Conservation (phyloP, 1,140 invertebrate species). For the Trachymyrmex septentrionalis region DNA sequence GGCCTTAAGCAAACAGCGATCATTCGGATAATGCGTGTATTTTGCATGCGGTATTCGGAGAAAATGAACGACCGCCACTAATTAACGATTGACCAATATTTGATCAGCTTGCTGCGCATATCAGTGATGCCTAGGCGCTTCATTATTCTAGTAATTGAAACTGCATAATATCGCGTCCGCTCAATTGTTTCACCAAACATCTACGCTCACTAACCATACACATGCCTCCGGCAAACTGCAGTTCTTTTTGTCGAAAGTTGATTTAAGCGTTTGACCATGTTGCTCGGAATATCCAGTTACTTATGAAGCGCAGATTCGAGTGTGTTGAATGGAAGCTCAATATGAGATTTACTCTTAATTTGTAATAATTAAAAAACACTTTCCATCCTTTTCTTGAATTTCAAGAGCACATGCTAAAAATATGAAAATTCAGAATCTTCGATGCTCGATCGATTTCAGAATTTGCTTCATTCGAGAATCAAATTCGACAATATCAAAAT, state of each 20-base stretch:
- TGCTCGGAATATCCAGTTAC: neutral
- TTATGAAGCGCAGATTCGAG: neutral
- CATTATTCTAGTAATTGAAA: slow-evolving; percentile 62
- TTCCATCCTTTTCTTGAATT: neutral
- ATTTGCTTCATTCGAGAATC: too few species aligned
- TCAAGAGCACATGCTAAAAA: neutral
- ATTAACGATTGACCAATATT: slow-evolving; percentile 71
- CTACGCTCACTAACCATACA: slow-evolving; percentile 59
- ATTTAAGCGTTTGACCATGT: neutral
- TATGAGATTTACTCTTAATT: neutral
- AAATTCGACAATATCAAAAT: neutral
- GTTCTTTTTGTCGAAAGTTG: slow-evolving; percentile 15
- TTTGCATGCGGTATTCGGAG: slow-evolving; percentile 47
- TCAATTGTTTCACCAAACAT: slow-evolving; percentile 35
- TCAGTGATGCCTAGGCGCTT: slow-evolving; percentile 16
- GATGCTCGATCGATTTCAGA: neutral
- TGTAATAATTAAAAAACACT: neutral
- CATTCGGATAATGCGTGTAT: slow-evolving; percentile 59
- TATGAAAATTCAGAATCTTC: neutral
- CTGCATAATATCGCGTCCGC: slow-evolving; percentile 54
- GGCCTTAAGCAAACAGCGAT: slow-evolving; percentile 34
- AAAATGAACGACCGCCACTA: slow-evolving; percentile 65
- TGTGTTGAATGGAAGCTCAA: neutral
- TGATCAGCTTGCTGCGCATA: slow-evolving; percentile 52
- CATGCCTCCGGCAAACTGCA: slow-evolving; percentile 30